phyloP scores from a whole-genome alignment of 2,113 vertebrate species.

The Nothobranchius furzeri region DNA sequence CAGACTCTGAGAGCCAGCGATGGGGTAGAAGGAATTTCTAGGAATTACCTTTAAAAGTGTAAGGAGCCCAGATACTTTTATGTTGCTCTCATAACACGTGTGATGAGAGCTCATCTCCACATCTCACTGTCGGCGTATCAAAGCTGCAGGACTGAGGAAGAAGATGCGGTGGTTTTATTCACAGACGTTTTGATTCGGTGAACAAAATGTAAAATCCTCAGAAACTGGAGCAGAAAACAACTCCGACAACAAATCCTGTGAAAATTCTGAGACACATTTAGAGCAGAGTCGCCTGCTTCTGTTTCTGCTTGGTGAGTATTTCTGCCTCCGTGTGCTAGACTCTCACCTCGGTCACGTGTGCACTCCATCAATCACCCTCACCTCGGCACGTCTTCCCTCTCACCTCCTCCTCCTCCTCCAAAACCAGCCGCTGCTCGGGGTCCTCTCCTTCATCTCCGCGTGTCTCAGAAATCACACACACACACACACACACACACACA shows the following conservation, averaged over 20 bases:
- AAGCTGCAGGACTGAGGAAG: neutral
- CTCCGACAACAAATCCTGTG: neutral
- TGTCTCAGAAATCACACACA: conserved; percentile 5
- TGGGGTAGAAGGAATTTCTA: neutral
- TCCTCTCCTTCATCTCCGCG: conserved; percentile 27
- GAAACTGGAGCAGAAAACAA: neutral
- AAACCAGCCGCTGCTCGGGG: conserved; percentile 9
- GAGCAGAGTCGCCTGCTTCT: neutral
- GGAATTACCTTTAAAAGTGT: neutral
- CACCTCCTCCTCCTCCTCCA: conserved; percentile 23
- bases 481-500: neutral
- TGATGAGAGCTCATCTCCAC: no score
- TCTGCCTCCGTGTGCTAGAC: conserved; percentile 3
- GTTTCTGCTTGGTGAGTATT: neutral
- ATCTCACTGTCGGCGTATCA: no score
- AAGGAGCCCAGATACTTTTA: neutral
- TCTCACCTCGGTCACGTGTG: conserved; percentile 15
- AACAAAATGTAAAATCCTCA: neutral
- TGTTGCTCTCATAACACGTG: no score
- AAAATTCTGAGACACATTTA: neutral
- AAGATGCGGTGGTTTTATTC: neutral
- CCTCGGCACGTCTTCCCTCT: conserved; percentile 32
- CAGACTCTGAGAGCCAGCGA: neutral
- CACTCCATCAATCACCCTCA: conserved; percentile 24
- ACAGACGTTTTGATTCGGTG: neutral